phyloP scores from a whole-genome alignment of 1,140 invertebrate species.

The Drosophila navojoa region DNA sequence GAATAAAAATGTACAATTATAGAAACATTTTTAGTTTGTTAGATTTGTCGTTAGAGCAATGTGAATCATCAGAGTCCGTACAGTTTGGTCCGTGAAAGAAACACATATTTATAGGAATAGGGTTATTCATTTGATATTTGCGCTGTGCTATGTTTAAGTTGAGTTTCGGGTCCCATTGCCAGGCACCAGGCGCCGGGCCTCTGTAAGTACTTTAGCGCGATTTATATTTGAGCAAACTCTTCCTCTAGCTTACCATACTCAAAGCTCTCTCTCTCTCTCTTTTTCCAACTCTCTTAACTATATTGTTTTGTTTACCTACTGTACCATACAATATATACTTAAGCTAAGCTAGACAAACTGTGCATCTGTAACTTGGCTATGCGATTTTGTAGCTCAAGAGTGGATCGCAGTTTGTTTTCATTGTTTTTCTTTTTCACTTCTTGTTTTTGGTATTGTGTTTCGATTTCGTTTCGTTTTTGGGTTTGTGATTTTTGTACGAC shows the following conservation, averaged over 20 bases:
- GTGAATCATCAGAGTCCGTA: no score
- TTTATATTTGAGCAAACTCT: conserved; percentile 24
- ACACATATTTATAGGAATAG: background rate
- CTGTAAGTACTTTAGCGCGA: conserved; percentile 42
- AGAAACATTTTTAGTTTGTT: background rate
- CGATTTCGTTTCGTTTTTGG: conserved; percentile 10
- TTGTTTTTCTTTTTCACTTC: conserved; percentile 1
- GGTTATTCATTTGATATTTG: background rate
- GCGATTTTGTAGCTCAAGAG: conserved; percentile 9
- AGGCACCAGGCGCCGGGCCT: conserved; percentile 15
- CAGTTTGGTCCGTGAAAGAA: background rate
- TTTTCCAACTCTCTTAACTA: conserved; percentile 1
- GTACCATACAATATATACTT: conserved; percentile 26
- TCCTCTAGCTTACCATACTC: conserved; percentile 44
- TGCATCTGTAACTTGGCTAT: conserved; percentile 27
- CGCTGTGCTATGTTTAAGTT: conserved; percentile 16
- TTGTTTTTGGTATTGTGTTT: conserved; percentile 15
- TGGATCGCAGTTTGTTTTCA: conserved; percentile 29
- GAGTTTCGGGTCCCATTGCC: conserved; percentile 28
- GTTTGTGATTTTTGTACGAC: conserved; percentile 7
- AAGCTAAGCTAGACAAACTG: conserved; percentile 8
- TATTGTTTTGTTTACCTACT: conserved; percentile 3
- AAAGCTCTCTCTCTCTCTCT: conserved; percentile 15
- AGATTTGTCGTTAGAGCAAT: background rate
- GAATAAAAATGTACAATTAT: no score